Base-by-base conservation (phyloP, 1,140 invertebrate genomes). In the Drosophila persimilis region DNA sequence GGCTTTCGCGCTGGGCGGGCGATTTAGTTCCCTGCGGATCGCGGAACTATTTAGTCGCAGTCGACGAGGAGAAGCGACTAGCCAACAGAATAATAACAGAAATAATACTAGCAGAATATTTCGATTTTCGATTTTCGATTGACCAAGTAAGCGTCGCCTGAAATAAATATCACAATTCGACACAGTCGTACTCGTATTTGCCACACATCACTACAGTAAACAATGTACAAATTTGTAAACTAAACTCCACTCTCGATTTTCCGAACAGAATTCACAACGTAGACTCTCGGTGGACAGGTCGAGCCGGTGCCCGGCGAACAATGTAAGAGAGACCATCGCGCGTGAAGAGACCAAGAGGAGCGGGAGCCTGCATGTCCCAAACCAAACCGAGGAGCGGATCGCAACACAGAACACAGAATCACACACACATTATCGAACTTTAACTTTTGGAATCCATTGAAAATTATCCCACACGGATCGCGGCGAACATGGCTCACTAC, bases 41-140 rank as follows among this genome's bases (percentile, higher is more conserved):
- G 75, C 78, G 75, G 74, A 88, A 83, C 78, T 86, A 83, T 83
- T 88, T 78, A 63, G 77, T 63, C 50, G 61, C 61, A 60, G 39
- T 43, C 22, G 59, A 44, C 51, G 63, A 45, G 26, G 47, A 57
- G 61, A 66, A 64, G 43, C 54, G 56, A 62, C 55, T 20, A 46
- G 3, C 53, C 17, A 48, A 54, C 31, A 26, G 24, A 26, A 26
- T 26, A 26, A 48, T 11, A 55, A 43, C 17, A 26, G 44, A 59
- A 17, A 43, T 50, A 47, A 65, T 29, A 59, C 20, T 45, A 5
- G 20, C n/a, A 55, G 5, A 26, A 53, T 17, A 35, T 20, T 29
- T 2, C 29, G 44, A 17, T 15, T 20, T 29, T 2, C 29, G 44
- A 17, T 15, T 22, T 5, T 3, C 2, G 9, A 31, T 15, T 26